Evolutionary conservation across 2,888 invertebrate genomes (phyloP), one percentile per base, ranked within the genome.

Genomic region (Oligia strigilis): DNA sequence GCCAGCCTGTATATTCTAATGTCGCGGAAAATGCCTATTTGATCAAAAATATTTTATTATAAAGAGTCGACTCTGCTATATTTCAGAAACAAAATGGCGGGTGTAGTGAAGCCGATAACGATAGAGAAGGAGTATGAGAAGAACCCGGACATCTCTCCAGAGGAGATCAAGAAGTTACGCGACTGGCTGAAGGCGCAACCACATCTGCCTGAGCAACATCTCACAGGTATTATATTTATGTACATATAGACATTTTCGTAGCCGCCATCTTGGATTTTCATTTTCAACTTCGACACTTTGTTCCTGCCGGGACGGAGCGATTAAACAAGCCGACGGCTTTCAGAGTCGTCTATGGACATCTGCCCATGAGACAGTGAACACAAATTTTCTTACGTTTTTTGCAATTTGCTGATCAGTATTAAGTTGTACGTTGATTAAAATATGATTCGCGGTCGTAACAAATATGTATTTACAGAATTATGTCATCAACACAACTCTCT

Each of bases 181-280:
- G 97, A 97, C 69, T 98, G 98, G 98, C 94, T 97, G 55, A 94
- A 96, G 49, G 97, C 97, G 29, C 98, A 98, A 90, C 97, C 98
- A 0, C 98, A 98, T 91, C 93, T 98, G 73, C 97, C 98, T 0
- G 94, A 96, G 83, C 93, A 97, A 29, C 93, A 97, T 85, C 90
- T 98, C 6, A 95, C 95, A 86, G 36, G 36, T 60, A 11, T 60
- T 60, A 58, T 58, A 58, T 23, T 23, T 8, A 19, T 58, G 29
- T 36, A 13, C 17, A 1, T 5, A 17, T 49, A 17, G 17, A 52
- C 5, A 52, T 52, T 52, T 52, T 52, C 52, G 17, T 17, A 52
- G 52, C 52, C 49, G 13, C 49, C 49, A 49, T 49, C 52, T 6
- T 52, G 52, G 52, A 52, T 52, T 17, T 52, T 52, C 17, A 52